Conservation (phyloP, 2,888 invertebrate species). For the Rhabditoides inermis region DNA sequence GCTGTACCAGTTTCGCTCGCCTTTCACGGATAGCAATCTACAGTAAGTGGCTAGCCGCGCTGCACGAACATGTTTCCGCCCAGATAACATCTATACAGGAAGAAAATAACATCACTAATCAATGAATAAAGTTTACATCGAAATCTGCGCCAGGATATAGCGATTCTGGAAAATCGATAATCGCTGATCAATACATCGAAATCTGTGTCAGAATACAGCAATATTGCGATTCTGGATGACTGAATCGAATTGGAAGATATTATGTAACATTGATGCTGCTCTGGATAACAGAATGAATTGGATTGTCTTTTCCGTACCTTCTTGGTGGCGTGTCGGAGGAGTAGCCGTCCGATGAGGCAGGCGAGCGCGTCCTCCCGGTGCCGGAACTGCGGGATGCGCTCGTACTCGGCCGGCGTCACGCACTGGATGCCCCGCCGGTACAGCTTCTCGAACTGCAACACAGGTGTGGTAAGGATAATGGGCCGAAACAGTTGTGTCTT, state of each 20-base stretch:
- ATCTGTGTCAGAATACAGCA: no score
- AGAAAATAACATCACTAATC: no score
- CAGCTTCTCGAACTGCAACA: slow-evolving; percentile 38
- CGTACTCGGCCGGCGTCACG: slow-evolving; percentile 44
- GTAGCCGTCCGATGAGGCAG: slow-evolving; percentile 43
- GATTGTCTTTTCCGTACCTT: slow-evolving; percentile 23
- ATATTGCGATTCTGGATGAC: no score
- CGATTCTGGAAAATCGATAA: no score
- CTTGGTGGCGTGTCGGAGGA: slow-evolving; percentile 41
- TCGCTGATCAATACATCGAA: not conserved
- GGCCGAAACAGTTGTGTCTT: not conserved
- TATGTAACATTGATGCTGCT: no score
- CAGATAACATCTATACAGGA: no score
- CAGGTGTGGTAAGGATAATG: no score
- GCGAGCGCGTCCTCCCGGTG: slow-evolving; percentile 48
- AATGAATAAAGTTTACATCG: not conserved
- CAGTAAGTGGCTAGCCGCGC: no score
- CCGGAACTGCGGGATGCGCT: slow-evolving; percentile 36
- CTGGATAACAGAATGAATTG: no score
- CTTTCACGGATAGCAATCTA: not conserved
- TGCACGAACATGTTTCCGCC: no score
- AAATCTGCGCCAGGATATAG: not conserved
- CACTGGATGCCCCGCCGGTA: slow-evolving; percentile 48
- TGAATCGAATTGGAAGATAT: no score
- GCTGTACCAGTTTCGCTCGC: not conserved